Percentiles rank a stretch among this genome's conserved stretches.
phyloP scores from a whole-genome alignment of 2,888 invertebrate species.

The Ectemnius continuus region DNA sequence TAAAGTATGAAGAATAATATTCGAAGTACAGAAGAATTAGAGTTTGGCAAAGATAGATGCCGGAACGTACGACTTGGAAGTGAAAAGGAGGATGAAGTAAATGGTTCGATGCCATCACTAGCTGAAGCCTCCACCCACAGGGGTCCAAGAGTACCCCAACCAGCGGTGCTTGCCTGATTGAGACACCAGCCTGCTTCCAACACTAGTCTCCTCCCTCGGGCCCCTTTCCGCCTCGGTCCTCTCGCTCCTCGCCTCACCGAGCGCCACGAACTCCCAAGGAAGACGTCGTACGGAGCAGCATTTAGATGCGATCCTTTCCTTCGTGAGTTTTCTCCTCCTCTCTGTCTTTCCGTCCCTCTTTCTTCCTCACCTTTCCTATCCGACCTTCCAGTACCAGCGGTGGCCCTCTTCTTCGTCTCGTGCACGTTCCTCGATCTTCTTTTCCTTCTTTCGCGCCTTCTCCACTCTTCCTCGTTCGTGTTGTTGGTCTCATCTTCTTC shows the following conservation, averaged over 20 bases:
- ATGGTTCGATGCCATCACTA: slow-evolving; percentile 29
- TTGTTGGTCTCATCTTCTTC: not conserved
- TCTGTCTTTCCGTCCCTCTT: slow-evolving; percentile 39
- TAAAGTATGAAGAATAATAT: too few species aligned
- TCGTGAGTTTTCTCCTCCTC: slow-evolving; percentile 42
- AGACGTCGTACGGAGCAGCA: slow-evolving; percentile 57
- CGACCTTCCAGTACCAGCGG: slow-evolving; percentile 27
- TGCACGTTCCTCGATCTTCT: not conserved
- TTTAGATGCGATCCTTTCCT: slow-evolving; percentile 58
- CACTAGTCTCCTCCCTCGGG: slow-evolving; percentile 61
- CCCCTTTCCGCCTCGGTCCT: slow-evolving; percentile 24
- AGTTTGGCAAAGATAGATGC: too few species aligned
- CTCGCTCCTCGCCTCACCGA: slow-evolving; percentile 2
- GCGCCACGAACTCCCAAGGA: slow-evolving; percentile 14
- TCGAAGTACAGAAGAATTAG: too few species aligned
- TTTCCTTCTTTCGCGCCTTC: slow-evolving; percentile 24
- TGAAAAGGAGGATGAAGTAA: not conserved
- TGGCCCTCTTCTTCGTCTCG: slow-evolving; percentile 10
- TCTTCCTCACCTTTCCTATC: slow-evolving; percentile 43
- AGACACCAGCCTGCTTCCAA: slow-evolving; percentile 74
- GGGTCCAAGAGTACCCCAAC: slow-evolving; percentile 72
- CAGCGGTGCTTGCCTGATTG: slow-evolving; percentile 73
- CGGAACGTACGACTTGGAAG: too few species aligned
- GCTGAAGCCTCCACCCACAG: slow-evolving; percentile 61
- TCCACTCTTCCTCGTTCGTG: slow-evolving; percentile 12